phyloP scores from a whole-genome alignment of 2,113 vertebrate genomes.

The Campylorhamphus procurvoides region DNA sequence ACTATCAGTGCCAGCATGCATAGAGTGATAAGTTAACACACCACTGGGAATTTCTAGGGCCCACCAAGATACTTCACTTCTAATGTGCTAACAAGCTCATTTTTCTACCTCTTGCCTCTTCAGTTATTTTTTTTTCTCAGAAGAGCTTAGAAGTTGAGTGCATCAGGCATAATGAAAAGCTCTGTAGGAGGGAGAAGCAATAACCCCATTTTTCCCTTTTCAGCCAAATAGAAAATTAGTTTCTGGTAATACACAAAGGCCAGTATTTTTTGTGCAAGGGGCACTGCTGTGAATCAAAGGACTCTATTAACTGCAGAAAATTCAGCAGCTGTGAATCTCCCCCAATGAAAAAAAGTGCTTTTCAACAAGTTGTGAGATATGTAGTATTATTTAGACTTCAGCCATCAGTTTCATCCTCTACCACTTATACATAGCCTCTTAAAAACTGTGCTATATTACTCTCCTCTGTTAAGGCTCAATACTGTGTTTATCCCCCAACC shows the following conservation, averaged over 20 bases:
- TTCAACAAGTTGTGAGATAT: constrained; percentile 86
- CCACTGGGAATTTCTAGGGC: constrained; percentile 86
- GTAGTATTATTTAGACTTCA: constrained; percentile 84
- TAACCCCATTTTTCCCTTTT: constrained; percentile 91
- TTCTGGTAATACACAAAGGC: constrained; percentile 98
- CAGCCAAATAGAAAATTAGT: constrained; percentile 97
- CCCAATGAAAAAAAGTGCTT: constrained; percentile 86
- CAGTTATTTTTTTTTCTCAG: constrained; percentile 87
- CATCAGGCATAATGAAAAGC: constrained; percentile 93
- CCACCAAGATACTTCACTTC: constrained; percentile 87
- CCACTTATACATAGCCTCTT: constrained; percentile 72
- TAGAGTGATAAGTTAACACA: constrained; percentile 90
- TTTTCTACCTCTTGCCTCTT: constrained; percentile 88
- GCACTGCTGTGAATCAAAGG: constrained; percentile 88
- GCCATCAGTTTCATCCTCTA: constrained; percentile 78
- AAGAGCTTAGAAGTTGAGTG: constrained; percentile 92
- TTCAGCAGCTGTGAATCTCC: constrained; percentile 87
- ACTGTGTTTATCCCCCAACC: constrained; percentile 64
- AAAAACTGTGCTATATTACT: constrained; percentile 70
- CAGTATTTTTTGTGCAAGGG: constrained; percentile 89
- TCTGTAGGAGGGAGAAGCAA: constrained; percentile 88
- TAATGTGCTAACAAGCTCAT: constrained; percentile 98
- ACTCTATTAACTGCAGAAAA: constrained; percentile 89
- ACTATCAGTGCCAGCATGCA: constrained; percentile 89
- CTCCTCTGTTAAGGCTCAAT: constrained; percentile 67